Evolutionary conservation across 2,113 vertebrate genomes (phyloP), one percentile per base, ranked within the genome.

Genomic region (Odocoileus virginianus): DNA sequence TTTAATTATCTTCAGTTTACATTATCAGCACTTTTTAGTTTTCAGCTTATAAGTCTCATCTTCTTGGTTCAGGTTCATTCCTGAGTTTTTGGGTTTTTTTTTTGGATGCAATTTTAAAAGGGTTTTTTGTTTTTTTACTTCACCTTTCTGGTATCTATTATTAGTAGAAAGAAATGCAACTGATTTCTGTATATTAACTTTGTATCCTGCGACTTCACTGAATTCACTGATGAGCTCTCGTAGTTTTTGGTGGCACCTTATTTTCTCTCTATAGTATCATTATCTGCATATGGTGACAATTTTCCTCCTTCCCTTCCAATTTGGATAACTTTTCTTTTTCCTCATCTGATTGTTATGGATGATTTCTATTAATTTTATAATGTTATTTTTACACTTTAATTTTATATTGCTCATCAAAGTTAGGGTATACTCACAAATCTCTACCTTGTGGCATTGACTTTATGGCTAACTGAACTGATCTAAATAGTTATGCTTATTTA

Each of bases 401-500:
- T 81, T 74, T 17, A 87, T 89, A 50, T 60, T 81, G 21, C 76
- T 83, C 21, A 27, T 25, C 13, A 81, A 90, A 81, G 6, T 40
- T 85, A 54, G 81, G 30, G 83, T 60, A 87, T 52, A 40, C 33
- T 28, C 23, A 74, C 8, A 93, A 96, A 28, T 87, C 58, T 8
- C 76, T 0, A 28, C 4, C 21, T 81, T 93, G n/a, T 87, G 14
- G 52, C 47, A 45, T 8, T 91, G n/a, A 89, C 14, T 78, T 2
- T 64, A 23, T 79, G n/a, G 23, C 55, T 83, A 79, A 93, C n/a
- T 86, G 28, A 78, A 95, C 11, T 67, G 50, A 78, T 57, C 23
- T 82, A 71, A 97, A 60, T 89, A 88, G 86, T 78, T 85, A 58
- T 84, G 89, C 2, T 91, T 86, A 83, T 79, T 90, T 90, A 60